Conservation (phyloP, 2,888 invertebrate species). For the Dasysyrphus tricinctus region DNA sequence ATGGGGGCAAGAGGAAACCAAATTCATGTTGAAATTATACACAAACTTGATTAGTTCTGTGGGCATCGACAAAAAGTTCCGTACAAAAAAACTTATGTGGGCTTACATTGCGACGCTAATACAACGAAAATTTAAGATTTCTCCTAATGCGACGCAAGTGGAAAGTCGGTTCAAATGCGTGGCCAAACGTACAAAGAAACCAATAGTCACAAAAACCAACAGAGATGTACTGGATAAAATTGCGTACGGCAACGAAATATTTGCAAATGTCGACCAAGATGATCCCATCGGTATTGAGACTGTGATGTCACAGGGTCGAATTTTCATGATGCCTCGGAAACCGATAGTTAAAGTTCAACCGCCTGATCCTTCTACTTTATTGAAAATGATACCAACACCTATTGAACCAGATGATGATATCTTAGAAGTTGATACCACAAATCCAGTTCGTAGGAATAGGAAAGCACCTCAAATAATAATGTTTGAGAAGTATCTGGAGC, state of each 20-base stretch:
- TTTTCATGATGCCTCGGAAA: not conserved
- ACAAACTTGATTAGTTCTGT: not conserved
- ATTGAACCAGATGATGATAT: constrained; percentile 1
- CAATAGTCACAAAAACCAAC: not conserved
- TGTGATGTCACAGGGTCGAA: constrained; percentile 2
- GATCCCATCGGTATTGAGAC: constrained; percentile 4
- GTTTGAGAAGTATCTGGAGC: constrained; percentile 10
- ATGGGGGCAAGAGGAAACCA: constrained; percentile 5
- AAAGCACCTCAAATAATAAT: not conserved
- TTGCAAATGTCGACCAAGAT: not conserved
- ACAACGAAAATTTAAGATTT: not conserved
- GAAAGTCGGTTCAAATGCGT: constrained; percentile 12
- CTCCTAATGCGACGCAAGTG: not conserved
- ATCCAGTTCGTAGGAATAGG: not conserved
- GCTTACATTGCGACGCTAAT: not conserved
- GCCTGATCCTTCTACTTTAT: not conserved
- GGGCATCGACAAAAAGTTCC: not conserved
- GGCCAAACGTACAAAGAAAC: not conserved
- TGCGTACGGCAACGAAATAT: not conserved
- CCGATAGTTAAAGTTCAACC: not conserved
- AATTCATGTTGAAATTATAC: not conserved
- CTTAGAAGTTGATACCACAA: not conserved
- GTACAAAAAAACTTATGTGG: constrained; percentile 22
- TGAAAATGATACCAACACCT: constrained; percentile 5
- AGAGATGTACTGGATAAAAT: not conserved